Conservation (phyloP, 1,140 invertebrate genomes). For the Drosophila kurseongensis region DNA sequence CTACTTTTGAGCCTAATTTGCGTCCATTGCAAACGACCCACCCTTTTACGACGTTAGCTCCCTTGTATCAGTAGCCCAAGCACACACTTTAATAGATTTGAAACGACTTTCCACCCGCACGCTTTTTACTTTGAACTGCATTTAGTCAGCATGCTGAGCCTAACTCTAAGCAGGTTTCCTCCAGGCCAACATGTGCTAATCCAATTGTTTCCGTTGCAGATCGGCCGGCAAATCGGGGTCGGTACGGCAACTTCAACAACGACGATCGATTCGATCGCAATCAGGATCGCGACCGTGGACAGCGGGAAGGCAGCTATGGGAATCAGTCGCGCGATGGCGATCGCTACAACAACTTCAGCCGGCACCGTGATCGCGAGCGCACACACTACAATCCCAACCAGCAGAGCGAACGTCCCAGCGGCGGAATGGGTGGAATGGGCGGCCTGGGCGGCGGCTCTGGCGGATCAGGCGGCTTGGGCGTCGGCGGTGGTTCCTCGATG, state of each 20-base stretch:
- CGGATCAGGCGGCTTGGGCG: conserved; percentile 20
- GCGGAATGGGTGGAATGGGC: conserved; percentile 7
- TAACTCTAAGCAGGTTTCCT: conserved; percentile 13
- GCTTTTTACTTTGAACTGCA: conserved; percentile 43
- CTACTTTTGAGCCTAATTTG: not conserved
- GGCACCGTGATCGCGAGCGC: conserved; percentile 83
- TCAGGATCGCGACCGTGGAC: conserved; percentile 74
- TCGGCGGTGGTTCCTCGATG: conserved; percentile 34
- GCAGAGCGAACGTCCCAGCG: conserved; percentile 71
- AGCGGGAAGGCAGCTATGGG: conserved; percentile 80
- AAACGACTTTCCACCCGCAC: conserved; percentile 27
- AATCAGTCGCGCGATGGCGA: conserved; percentile 84
- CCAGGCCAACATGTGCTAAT: not conserved
- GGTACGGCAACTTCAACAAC: conserved; percentile 83
- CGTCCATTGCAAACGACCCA: not conserved
- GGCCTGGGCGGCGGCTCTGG: conserved; percentile 28
- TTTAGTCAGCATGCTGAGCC: conserved; percentile 43
- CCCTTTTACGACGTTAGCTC: not conserved
- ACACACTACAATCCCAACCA: conserved; percentile 77
- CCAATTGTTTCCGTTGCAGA: conserved; percentile 40
- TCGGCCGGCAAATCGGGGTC: conserved; percentile 79
- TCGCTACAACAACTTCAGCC: conserved; percentile 80
- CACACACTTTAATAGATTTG: conserved; percentile 31
- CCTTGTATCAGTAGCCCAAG: conserved; percentile 9
- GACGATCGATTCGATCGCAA: conserved; percentile 80